Evolutionary conservation across 2,113 vertebrate species (phyloP).

Genomic region (Macaca fascicularis): T2T-MFA8v1.1 NC_088395.1:106808001-106808500

Average conservation of each 20-base stretch:
- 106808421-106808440: not conserved
- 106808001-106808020: not conserved
- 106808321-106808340: not conserved
- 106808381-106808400: not conserved
- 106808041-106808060: conserved; percentile 6
- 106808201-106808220: not conserved
- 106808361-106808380: not conserved
- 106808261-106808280: not conserved
- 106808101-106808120: not conserved
- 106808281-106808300: not conserved
- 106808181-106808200: not conserved
- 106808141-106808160: conserved; percentile 9
- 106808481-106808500: not conserved
- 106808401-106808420: not conserved
- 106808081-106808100: conserved; percentile 4
- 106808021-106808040: not conserved
- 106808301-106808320: not conserved
- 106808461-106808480: not conserved
- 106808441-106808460: not conserved
- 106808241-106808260: not conserved
- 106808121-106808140: not conserved
- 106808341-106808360: not conserved
- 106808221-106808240: not conserved
- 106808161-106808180: not conserved
- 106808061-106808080: not conserved